A percentile compares a stretch with the other conserved stretches of the same genome.
Conservation (phyloP, 2,797 vertebrate genomes). For the Helostoma temminkii region DNA sequence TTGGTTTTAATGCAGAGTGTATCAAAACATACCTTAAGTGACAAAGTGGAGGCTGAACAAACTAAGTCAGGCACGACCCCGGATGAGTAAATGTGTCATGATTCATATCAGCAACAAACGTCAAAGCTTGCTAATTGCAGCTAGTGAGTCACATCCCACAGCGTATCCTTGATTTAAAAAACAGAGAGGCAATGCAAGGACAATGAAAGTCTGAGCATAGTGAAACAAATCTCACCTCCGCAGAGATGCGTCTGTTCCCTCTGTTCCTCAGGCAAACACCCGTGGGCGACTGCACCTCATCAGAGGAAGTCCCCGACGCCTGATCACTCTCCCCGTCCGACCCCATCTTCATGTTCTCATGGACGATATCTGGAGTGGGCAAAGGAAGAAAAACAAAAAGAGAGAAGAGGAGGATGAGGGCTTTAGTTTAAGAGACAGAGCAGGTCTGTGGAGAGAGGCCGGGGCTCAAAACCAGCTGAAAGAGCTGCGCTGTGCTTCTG, state of each 20-base stretch:
- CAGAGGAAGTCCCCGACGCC: constrained; percentile 95
- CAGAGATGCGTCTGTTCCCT: constrained; percentile 94
- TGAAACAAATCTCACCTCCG: constrained; percentile 86
- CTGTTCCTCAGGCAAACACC: constrained; percentile 95
- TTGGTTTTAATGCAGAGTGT: constrained; percentile 5
- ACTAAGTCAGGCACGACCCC: not conserved
- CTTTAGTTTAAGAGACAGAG: constrained; percentile 23
- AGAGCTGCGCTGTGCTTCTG: constrained; percentile 16
- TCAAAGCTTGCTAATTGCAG: constrained; percentile 7
- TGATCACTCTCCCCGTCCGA: constrained; percentile 98
- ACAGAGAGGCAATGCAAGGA: not conserved
- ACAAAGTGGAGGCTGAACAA: constrained; percentile 13
- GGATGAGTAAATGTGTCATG: constrained; percentile 2
- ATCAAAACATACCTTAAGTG: constrained; percentile 2
- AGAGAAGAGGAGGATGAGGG: constrained; percentile 5
- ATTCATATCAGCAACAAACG: constrained; percentile 14
- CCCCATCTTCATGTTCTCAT: constrained; percentile 97
- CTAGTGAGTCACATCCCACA: constrained; percentile 37
- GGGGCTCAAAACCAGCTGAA: constrained; percentile 4
- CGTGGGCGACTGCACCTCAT: constrained; percentile 96
- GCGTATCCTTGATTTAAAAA: not conserved
- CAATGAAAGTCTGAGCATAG: not conserved
- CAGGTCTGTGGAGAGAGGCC: constrained; percentile 24
- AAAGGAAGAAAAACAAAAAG: not conserved
- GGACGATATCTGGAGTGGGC: constrained; percentile 89